Evolutionary conservation across 2,797 vertebrate genomes (phyloP), one percentile per base, ranked within the genome.

Genomic region (Uromys caudimaculatus): DNA sequence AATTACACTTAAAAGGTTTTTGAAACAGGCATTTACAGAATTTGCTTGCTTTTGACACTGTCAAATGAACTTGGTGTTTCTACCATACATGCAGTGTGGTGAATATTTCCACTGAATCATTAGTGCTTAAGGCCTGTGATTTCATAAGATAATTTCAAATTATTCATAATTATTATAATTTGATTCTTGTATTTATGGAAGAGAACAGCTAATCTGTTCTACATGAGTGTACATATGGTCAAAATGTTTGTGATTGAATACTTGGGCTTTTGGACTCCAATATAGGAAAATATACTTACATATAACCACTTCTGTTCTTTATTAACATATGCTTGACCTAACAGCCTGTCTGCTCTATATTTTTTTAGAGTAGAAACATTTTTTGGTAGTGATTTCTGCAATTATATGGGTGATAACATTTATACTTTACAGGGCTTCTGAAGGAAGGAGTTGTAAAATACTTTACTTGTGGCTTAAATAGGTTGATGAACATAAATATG

Each of bases 31-130:
- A 97, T 98, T 98, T 98, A 87, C 96, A 96, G 93, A 97, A 97
- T 97, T 98, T 97, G 95, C 92, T 94, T 98, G 35, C 89, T 93
- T 77, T 89, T 95, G 96, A 98, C 97, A 97, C 96, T 96, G 97
- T 90, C 98, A 98, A 98, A 97, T 98, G 97, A 98, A 98, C 96
- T 97, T 97, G 96, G 90, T 97, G 96, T 97, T 98, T 97, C 96
- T 98, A 96, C 97, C 94, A 97, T 85, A 96, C 78, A 95, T 96
- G 91, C 97, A 96, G 95, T 97, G 93, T 97, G 97, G 96, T 97
- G 97, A 98, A 93, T 98, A 97, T 98, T 98, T 98, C 94, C 97
- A 97, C 95, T 96, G 97, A 98, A 95, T 76, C 92, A 96, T 97
- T 95, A 87, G 29, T 91, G 44, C 50, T 90, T 94, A 96, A 69